A percentile compares a stretch with the other conserved stretches of the same genome.
phyloP scores from a whole-genome alignment of 2,113 vertebrate species.

The Hemibagrus wyckioides region DNA sequence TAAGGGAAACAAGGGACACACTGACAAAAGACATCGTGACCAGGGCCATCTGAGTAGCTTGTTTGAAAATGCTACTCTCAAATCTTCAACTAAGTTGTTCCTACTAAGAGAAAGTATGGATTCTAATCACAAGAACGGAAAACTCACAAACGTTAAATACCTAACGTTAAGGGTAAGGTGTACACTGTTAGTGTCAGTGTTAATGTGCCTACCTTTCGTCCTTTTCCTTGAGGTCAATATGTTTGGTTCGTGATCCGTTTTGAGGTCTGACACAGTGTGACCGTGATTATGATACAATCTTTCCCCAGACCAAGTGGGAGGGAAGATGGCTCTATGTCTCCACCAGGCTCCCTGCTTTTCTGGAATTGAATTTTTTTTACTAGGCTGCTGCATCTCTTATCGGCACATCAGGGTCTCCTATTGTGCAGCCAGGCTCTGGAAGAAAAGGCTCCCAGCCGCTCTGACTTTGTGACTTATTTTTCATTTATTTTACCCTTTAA shows the following conservation, averaged over 20 bases:
- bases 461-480: slow-evolving; percentile 61
- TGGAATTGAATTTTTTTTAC: slow-evolving; percentile 65
- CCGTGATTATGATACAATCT: slow-evolving; percentile 55
- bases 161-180: neutral
- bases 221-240: slow-evolving; percentile 49
- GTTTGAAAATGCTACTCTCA: slow-evolving; percentile 21
- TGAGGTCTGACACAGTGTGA: slow-evolving; percentile 49
- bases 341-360: slow-evolving; percentile 51
- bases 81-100: neutral
- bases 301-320: slow-evolving; percentile 33
- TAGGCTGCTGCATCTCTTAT: slow-evolving; percentile 56
- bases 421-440: slow-evolving; percentile 58
- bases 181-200: neutral
- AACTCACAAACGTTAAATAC: neutral
- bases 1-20: slow-evolving; percentile 11
- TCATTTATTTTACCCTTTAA: slow-evolving; percentile 61
- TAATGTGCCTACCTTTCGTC: slow-evolving; percentile 8
- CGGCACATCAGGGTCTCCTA: slow-evolving; percentile 56
- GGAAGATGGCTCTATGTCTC: slow-evolving; percentile 54
- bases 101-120: neutral
- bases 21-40: slow-evolving; percentile 11
- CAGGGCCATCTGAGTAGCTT: slow-evolving; percentile 28
- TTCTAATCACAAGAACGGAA: neutral
- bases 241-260: slow-evolving; percentile 51
- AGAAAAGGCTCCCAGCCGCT: slow-evolving; percentile 58